These are phyloP conservation scores for Globodera ellingtonae DNA, from an alignment of 1,140 invertebrate genomes.

Conservation along the genomic window DNA sequence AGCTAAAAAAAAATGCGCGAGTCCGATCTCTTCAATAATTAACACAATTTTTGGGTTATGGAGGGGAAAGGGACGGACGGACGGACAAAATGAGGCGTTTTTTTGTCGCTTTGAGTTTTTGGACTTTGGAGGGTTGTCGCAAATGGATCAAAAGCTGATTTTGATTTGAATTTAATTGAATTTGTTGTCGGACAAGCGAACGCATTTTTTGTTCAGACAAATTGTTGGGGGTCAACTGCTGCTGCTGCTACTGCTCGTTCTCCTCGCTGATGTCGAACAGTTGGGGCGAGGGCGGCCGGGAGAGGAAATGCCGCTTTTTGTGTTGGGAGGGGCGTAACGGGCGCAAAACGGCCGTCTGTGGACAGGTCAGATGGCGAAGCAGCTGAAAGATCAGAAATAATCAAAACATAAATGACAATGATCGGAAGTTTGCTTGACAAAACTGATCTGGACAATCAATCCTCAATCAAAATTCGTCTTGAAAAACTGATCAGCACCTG, in stretches of 20 bases:
- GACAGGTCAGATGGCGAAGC: conserved; percentile 53
- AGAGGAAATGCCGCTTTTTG: conserved; percentile 55
- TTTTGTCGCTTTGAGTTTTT: too few relatives aligned
- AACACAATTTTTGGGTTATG: too few relatives aligned
- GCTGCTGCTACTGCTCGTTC: conserved; percentile 28
- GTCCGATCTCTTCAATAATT: too few relatives aligned
- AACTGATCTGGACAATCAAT: background rate
- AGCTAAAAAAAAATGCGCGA: too few relatives aligned
- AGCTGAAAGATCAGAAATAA: conserved; percentile 47
- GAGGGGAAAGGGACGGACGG: too few relatives aligned
- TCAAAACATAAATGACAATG: conserved; percentile 8
- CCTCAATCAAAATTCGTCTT: background rate
- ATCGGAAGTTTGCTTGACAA: background rate
- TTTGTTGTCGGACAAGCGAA: background rate
- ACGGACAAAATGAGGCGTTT: too few relatives aligned
- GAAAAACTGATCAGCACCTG: too few relatives aligned
- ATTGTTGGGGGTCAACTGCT: background rate
- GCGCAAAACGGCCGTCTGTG: conserved; percentile 52
- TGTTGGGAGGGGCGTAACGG: conserved; percentile 29
- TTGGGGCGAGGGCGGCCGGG: conserved; percentile 53
- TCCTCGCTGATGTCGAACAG: conserved; percentile 57
- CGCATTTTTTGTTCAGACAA: background rate
- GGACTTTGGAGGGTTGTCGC: too few relatives aligned
- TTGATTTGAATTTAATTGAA: too few relatives aligned
- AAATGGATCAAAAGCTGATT: too few relatives aligned